Evolutionary conservation across 1,140 invertebrate species (phyloP).

Genomic region (Zaprionus vittiger): DNA sequence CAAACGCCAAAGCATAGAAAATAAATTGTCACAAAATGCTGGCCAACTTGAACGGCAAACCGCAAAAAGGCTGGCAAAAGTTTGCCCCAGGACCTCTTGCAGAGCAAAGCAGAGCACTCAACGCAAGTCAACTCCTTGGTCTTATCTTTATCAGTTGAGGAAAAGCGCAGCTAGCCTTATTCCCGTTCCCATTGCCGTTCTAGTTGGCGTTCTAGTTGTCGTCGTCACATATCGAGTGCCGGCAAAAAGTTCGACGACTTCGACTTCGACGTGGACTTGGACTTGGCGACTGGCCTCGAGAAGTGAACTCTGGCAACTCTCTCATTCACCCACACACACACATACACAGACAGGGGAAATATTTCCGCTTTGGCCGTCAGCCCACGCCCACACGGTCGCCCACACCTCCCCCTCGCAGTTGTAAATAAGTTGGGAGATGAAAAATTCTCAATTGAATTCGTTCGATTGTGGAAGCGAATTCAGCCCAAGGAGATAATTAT

Average conservation of each 20-base stretch:
- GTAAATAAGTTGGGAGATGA: slow-evolving; percentile 67
- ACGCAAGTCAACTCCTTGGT: slow-evolving; percentile 71
- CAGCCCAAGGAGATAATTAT: slow-evolving; percentile 65
- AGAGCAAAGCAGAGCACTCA: slow-evolving; percentile 38
- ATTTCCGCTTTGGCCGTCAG: slow-evolving; percentile 36
- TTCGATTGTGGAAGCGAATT: slow-evolving; percentile 54
- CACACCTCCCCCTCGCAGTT: slow-evolving; percentile 39
- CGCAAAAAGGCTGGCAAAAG: slow-evolving; percentile 47
- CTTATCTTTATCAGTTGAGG: slow-evolving; percentile 78
- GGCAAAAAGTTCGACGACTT: slow-evolving; percentile 73
- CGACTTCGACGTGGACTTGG: slow-evolving; percentile 29
- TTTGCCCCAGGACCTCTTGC: slow-evolving; percentile 58
- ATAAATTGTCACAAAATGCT: slow-evolving; percentile 80
- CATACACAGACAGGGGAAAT: slow-evolving; percentile 18
- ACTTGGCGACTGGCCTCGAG: slow-evolving; percentile 30
- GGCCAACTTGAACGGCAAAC: slow-evolving; percentile 57
- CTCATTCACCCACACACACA: neutral
- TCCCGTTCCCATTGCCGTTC: slow-evolving; percentile 45
- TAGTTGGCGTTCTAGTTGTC: slow-evolving; percentile 31
- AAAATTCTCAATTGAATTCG: slow-evolving; percentile 77
- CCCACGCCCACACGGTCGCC: slow-evolving; percentile 13
- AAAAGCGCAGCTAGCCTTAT: slow-evolving; percentile 66
- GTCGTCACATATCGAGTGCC: slow-evolving; percentile 68
- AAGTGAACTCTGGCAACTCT: slow-evolving; percentile 29
- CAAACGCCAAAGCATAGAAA: slow-evolving; percentile 78